These are phyloP conservation scores for Acrossocheilus wenchowensis DNA, from an alignment of 2,797 vertebrate species.

Conservation along the genomic window DNA sequence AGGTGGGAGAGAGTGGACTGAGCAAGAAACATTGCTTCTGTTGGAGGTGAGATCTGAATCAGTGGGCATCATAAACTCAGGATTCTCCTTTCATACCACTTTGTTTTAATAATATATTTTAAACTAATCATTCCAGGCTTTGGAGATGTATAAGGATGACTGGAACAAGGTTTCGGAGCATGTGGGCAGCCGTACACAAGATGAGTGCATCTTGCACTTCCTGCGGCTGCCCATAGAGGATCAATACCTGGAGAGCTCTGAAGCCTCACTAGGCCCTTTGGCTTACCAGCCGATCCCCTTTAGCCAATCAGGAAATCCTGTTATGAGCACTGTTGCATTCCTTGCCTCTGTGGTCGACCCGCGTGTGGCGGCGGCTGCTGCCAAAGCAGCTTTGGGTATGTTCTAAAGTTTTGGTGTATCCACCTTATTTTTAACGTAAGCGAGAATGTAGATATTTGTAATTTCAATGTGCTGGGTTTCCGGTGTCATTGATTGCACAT, in stretches of 20 bases:
- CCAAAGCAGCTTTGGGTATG: slow-evolving; percentile 91
- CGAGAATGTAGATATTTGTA: background rate
- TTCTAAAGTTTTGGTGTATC: slow-evolving; percentile 44
- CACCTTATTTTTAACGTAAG: background rate
- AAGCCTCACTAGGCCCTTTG: slow-evolving; percentile 89
- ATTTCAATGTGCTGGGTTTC: background rate
- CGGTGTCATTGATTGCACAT: background rate
- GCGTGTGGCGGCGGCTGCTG: slow-evolving; percentile 92
- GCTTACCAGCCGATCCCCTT: slow-evolving; percentile 97
- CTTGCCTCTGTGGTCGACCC: slow-evolving; percentile 96
- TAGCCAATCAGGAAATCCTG: slow-evolving; percentile 97
- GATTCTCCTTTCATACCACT: background rate
- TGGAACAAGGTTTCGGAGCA: slow-evolving; percentile 99
- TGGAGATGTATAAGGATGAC: slow-evolving; percentile 99
- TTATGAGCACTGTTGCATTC: slow-evolving; percentile 98
- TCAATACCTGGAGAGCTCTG: slow-evolving; percentile 91
- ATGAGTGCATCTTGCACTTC: slow-evolving; percentile 97
- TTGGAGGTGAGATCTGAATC: slow-evolving; percentile 82
- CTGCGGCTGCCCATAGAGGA: slow-evolving; percentile 95
- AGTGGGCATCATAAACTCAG: background rate
- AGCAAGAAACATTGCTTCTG: slow-evolving; percentile 94
- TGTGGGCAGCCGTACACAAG: slow-evolving; percentile 93
- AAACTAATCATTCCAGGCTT: slow-evolving; percentile 75
- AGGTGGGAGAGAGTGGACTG: slow-evolving; percentile 93
- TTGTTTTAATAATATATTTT: background rate